phyloP scores from a whole-genome alignment of 2,888 invertebrate genomes.

The Caenorhabditis japonica region DNA sequence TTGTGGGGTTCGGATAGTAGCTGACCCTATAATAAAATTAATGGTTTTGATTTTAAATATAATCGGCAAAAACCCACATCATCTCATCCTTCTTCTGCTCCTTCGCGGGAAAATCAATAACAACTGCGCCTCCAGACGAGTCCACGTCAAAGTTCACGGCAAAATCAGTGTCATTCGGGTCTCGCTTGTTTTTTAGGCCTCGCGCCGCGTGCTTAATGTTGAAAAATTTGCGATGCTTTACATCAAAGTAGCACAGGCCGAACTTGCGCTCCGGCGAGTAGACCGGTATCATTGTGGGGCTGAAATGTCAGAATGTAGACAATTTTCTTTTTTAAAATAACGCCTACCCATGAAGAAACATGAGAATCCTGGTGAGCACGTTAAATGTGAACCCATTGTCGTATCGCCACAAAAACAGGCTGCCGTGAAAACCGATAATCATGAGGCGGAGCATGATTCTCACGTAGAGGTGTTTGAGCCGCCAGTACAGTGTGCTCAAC shows the following conservation, averaged over 20 bases:
- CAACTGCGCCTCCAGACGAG: constrained; percentile 25
- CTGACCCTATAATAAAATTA: constrained; percentile 13
- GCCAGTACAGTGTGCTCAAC: constrained; percentile 32
- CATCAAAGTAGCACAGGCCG: constrained; percentile 20
- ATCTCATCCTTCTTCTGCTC: not conserved
- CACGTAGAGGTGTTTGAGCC: constrained; percentile 35
- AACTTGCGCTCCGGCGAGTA: constrained; percentile 33
- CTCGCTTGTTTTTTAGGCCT: constrained; percentile 16
- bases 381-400: constrained; percentile 30
- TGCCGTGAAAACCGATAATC: constrained; percentile 33
- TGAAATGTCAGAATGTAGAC: constrained; percentile 1
- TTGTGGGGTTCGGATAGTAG: constrained; percentile 44
- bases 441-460: constrained; percentile 36
- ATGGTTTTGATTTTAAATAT: not conserved
- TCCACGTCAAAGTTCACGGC: constrained; percentile 36
- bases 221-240: constrained; percentile 12
- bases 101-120: constrained; percentile 32
- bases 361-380: constrained; percentile 16
- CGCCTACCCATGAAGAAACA: constrained; percentile 37
- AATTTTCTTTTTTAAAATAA: not conserved
- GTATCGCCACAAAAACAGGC: constrained; percentile 27
- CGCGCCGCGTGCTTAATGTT: constrained; percentile 9
- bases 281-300: constrained; percentile 37
- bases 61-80: constrained; percentile 1
- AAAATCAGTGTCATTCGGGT: constrained; percentile 42